Conservation (phyloP, 2,113 vertebrate genomes). For the Larimichthys polyactis region DNA sequence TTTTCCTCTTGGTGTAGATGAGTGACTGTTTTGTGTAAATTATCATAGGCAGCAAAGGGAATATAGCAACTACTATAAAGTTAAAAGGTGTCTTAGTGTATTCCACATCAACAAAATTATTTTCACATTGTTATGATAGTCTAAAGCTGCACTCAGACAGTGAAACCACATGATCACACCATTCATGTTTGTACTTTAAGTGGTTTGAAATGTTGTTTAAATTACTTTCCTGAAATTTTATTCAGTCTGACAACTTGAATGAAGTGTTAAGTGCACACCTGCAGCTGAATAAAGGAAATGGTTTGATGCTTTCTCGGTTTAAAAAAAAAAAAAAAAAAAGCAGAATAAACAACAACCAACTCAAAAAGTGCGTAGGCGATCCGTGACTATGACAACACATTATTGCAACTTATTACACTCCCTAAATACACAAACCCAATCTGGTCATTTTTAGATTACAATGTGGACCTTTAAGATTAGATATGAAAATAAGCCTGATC, state of each 20-base stretch:
- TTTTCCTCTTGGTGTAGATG: not conserved
- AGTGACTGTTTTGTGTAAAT: not conserved
- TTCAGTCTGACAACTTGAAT: not conserved
- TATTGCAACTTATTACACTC: constrained; percentile 22
- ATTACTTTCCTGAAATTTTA: not conserved
- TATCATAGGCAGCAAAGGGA: not conserved
- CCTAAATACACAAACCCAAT: constrained; percentile 43
- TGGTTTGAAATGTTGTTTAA: not conserved
- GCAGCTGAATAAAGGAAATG: not conserved
- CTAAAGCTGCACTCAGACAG: not conserved
- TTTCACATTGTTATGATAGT: not conserved
- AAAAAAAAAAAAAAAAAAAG: not conserved
- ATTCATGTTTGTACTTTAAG: not conserved
- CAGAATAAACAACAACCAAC: not conserved
- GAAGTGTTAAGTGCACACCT: not conserved
- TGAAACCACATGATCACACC: not conserved
- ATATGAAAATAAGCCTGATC: constrained; percentile 15
- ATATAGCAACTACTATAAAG: not conserved
- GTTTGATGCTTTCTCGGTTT: not conserved
- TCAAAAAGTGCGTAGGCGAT: not conserved
- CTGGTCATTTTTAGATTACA: constrained; percentile 35
- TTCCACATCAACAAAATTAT: not conserved
- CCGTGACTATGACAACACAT: constrained; percentile 29
- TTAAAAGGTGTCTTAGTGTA: not conserved
- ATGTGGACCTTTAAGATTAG: constrained; percentile 43